Evolutionary conservation across 1,140 invertebrate species (phyloP).

Genomic region (Aradophagus sp.): DNA sequence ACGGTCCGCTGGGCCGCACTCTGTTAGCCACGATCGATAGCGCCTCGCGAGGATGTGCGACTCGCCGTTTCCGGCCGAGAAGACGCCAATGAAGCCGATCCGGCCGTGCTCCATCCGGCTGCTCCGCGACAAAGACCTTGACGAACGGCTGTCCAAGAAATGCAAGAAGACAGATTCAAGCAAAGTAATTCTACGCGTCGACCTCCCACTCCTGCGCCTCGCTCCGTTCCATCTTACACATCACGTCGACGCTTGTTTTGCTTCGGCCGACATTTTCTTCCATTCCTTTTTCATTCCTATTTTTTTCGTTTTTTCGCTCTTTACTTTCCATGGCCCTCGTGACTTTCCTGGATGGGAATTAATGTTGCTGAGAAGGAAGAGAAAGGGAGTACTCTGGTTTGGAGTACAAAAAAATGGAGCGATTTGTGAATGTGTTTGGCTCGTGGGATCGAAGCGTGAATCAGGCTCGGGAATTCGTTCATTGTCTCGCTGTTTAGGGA

Average conservation of each 20-base stretch:
- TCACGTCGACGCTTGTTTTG: constrained; percentile 9
- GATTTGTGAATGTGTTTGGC: too few relatives aligned
- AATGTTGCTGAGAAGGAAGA: too few relatives aligned
- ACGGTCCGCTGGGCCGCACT: too few relatives aligned
- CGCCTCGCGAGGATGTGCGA: constrained; percentile 38
- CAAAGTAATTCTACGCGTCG: constrained; percentile 48
- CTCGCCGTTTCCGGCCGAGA: constrained; percentile 30
- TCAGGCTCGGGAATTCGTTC: too few relatives aligned
- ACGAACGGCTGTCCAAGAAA: constrained; percentile 67
- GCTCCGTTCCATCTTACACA: background rate
- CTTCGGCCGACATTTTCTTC: constrained; percentile 23
- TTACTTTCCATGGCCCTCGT: background rate
- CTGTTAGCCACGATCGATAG: background rate
- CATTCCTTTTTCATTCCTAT: background rate
- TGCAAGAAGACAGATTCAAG: constrained; percentile 66
- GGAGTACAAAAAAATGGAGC: too few relatives aligned
- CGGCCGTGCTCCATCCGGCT: constrained; percentile 67
- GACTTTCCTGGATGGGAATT: too few relatives aligned
- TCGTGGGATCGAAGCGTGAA: too few relatives aligned
- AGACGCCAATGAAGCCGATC: constrained; percentile 50
- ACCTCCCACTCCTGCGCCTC: background rate
- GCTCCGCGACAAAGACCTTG: constrained; percentile 65
- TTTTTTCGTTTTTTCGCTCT: background rate
- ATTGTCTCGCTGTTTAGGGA: too few relatives aligned
- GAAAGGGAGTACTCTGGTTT: too few relatives aligned